Percentiles rank a stretch among this genome's conserved stretches.
Evolutionary conservation across 2,113 vertebrate genomes (phyloP).

Genomic region (Thunnus maccoyii): DNA sequence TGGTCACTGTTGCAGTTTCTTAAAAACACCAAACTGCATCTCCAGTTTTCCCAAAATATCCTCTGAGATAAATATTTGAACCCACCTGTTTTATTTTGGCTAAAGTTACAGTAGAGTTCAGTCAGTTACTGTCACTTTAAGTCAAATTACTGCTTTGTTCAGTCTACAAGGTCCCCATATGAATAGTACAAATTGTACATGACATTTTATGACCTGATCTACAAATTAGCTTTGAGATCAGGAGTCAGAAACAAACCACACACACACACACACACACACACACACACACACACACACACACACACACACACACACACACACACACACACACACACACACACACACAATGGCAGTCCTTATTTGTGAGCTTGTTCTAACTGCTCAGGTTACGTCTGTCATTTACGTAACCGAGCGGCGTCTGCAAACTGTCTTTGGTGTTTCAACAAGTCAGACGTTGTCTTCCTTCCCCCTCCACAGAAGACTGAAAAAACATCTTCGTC

Average conservation of each 20-base stretch:
- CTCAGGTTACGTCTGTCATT: constrained; percentile 32
- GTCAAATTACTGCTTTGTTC: too few species aligned
- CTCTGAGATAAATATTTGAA: too few species aligned
- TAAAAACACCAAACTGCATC: too few species aligned
- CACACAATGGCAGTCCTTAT: constrained; percentile 17
- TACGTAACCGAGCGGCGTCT: background rate
- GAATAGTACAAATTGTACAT: too few species aligned
- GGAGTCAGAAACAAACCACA: too few species aligned
- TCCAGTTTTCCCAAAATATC: too few species aligned
- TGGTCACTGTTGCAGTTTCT: too few species aligned
- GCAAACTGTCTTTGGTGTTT: constrained; percentile 13
- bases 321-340: constrained; percentile 29
- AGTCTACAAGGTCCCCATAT: too few species aligned
- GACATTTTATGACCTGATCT: too few species aligned
- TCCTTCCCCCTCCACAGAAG: constrained; percentile 7
- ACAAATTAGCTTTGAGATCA: background rate
- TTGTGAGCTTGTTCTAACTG: constrained; percentile 16
- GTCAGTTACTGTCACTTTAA: too few species aligned
- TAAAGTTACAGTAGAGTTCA: too few species aligned
- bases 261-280: constrained; percentile 3
- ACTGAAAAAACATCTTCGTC: background rate
- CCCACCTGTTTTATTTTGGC: too few species aligned
- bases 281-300: background rate
- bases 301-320: constrained; percentile 27
- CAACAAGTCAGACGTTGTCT: constrained; percentile 33